Conservation (phyloP, 2,797 vertebrate species). For the Sebastes flavidus region DNA sequence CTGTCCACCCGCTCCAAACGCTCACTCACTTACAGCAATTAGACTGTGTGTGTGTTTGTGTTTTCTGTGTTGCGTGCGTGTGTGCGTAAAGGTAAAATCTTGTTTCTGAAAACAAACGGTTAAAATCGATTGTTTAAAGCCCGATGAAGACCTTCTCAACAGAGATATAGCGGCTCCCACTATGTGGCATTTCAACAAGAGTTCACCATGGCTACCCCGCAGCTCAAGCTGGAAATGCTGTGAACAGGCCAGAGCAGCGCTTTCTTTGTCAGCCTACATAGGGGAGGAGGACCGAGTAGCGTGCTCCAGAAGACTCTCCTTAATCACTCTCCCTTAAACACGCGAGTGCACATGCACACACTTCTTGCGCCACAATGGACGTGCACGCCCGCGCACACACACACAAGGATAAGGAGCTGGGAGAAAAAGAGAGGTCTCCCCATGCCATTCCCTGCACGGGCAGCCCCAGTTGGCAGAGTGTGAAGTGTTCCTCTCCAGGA, state of each 20-base stretch:
- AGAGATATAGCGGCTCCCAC: constrained; percentile 36
- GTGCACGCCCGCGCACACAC: constrained; percentile 31
- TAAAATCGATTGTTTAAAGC: constrained; percentile 59
- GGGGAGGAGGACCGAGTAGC: constrained; percentile 57
- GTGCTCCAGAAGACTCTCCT: constrained; percentile 66
- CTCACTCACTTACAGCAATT: constrained; percentile 83
- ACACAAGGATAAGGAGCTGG: constrained; percentile 47
- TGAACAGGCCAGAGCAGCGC: constrained; percentile 50
- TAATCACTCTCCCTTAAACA: constrained; percentile 67
- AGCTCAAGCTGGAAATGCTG: constrained; percentile 65
- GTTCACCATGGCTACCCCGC: constrained; percentile 65
- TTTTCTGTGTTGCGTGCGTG: constrained; percentile 40
- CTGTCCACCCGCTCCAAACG: constrained; percentile 80
- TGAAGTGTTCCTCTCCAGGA: constrained; percentile 80
- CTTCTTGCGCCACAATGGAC: constrained; percentile 10
- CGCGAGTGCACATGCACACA: constrained; percentile 40
- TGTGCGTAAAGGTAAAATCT: constrained; percentile 36
- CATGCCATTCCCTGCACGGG: constrained; percentile 69
- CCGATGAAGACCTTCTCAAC: constrained; percentile 46
- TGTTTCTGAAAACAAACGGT: constrained; percentile 46
- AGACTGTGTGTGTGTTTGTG: constrained; percentile 60
- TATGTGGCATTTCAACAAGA: constrained; percentile 59
- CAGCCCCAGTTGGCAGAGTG: constrained; percentile 80
- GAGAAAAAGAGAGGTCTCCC: constrained; percentile 63
- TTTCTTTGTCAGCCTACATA: constrained; percentile 66